Conservation (phyloP, 1,140 invertebrate species). For the Trichoplusia ni region DNA sequence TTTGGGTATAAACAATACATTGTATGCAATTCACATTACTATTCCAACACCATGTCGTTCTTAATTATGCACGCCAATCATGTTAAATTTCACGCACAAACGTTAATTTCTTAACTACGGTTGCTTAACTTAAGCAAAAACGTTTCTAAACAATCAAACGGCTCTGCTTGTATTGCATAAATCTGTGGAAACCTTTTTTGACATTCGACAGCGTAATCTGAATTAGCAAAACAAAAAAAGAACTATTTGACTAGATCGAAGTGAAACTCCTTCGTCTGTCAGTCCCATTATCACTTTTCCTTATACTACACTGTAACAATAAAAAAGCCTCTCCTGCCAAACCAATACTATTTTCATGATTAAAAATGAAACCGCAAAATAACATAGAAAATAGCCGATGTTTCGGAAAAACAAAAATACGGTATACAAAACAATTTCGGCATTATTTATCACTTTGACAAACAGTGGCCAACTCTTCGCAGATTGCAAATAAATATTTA, state of each 20-base stretch:
- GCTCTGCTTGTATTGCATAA: conserved; percentile 5
- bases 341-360: no score
- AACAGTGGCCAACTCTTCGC: no score
- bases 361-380: no score
- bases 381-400: no score
- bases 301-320: neutral
- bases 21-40: conserved; percentile 4
- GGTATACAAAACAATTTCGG: no score
- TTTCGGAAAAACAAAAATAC: no score
- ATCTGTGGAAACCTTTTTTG: neutral
- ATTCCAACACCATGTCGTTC: neutral
- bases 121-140: neutral
- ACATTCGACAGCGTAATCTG: no score
- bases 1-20: conserved; percentile 1
- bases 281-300: no score
- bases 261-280: neutral
- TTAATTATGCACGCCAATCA: conserved; percentile 26
- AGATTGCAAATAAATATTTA: no score
- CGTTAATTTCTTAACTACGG: conserved; percentile 16
- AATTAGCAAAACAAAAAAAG: neutral
- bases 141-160: neutral
- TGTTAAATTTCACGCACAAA: conserved; percentile 11
- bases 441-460: no score
- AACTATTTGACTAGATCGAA: conserved; percentile 13
- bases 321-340: neutral